A percentile compares a stretch with the other conserved stretches of the same genome.
phyloP scores from a whole-genome alignment of 2,113 vertebrate genomes.

The Strix uralensis region DNA sequence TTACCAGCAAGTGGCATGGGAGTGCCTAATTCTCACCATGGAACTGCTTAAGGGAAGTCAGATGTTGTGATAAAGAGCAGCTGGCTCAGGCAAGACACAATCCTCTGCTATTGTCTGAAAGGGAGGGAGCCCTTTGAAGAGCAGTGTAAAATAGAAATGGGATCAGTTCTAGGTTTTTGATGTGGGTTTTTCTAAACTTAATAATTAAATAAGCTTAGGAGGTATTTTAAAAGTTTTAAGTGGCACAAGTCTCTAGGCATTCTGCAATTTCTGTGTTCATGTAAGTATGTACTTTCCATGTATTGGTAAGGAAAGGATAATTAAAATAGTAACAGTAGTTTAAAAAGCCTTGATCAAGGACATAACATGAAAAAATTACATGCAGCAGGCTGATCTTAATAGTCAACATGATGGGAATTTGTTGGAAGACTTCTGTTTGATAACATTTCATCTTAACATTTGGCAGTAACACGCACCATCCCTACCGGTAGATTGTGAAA shows the following conservation, averaged over 20 bases:
- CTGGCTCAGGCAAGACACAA: not conserved
- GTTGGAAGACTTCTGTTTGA: conserved; percentile 53
- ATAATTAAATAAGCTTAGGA: not conserved
- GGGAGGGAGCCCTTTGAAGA: not conserved
- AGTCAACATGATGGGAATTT: not conserved
- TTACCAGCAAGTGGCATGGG: not conserved
- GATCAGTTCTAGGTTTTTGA: not conserved
- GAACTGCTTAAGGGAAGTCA: not conserved
- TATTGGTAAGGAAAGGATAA: not conserved
- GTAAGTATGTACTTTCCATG: not conserved
- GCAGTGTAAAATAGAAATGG: not conserved
- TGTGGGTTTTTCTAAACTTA: not conserved
- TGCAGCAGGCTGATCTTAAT: not conserved
- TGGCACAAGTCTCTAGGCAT: not conserved
- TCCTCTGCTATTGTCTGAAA: not conserved
- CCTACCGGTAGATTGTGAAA: conserved; percentile 17
- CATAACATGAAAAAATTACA: not conserved
- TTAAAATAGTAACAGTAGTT: not conserved
- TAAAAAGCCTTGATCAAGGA: not conserved
- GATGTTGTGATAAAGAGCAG: not conserved
- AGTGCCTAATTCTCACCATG: not conserved
- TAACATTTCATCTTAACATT: conserved; percentile 53
- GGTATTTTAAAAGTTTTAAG: not conserved
- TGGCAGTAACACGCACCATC: conserved; percentile 30
- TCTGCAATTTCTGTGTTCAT: not conserved